Conservation (phyloP, 2,797 vertebrate genomes). For the Darevskia nairensis region DNA sequence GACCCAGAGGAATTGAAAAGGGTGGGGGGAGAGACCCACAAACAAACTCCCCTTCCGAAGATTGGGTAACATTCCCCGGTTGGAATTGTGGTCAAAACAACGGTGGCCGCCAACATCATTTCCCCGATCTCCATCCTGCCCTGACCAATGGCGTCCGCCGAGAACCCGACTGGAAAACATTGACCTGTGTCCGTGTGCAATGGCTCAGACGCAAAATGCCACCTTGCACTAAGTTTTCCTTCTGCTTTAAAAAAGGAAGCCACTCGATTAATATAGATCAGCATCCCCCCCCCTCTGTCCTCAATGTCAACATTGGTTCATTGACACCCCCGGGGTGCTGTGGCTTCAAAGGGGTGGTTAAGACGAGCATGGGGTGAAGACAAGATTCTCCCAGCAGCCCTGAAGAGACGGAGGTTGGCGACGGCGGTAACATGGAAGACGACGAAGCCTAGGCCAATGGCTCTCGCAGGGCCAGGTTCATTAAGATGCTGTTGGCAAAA, state of each 20-base stretch:
- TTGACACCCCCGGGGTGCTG: neutral
- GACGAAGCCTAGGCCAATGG: neutral
- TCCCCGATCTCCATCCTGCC: neutral
- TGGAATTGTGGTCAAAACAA: neutral
- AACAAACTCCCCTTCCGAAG: neutral
- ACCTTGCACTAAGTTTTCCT: neutral
- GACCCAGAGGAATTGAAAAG: neutral
- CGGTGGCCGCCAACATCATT: neutral
- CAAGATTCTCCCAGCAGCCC: neutral
- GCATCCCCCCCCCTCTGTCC: neutral
- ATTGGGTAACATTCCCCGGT: too few relatives aligned
- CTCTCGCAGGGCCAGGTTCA: neutral
- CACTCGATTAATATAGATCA: neutral
- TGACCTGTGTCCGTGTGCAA: fast-evolving
- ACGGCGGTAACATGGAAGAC: neutral
- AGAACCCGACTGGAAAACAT: fast-evolving
- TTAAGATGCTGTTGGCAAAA: conserved; percentile 23
- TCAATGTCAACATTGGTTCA: neutral
- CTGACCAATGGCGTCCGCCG: neutral
- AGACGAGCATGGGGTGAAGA: neutral
- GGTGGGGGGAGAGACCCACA: neutral
- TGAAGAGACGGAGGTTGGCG: neutral
- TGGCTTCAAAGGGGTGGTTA: neutral
- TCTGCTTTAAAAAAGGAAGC: fast-evolving
- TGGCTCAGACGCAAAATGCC: fast-evolving